Conservation (phyloP, 2,797 vertebrate species). For the Poeciliopsis paucimaculata region DNA sequence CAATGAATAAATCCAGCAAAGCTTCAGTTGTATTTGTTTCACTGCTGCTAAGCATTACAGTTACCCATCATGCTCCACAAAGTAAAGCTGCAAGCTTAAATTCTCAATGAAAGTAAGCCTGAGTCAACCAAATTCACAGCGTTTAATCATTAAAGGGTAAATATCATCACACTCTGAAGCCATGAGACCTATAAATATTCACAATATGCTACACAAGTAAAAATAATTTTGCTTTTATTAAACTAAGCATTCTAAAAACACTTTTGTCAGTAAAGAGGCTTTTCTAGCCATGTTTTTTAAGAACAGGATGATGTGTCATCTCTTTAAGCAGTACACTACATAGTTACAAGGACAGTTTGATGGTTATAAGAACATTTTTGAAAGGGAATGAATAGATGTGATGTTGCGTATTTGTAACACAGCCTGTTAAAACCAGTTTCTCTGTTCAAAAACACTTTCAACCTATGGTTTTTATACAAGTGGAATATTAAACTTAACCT, state of each 20-base stretch:
- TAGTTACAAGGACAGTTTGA: neutral
- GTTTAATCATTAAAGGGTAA: neutral
- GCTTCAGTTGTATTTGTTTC: constrained; percentile 48
- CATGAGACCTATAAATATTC: neutral
- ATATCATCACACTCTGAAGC: neutral
- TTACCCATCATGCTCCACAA: constrained; percentile 28
- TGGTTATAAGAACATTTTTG: neutral
- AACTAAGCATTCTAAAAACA: neutral
- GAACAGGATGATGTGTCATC: neutral
- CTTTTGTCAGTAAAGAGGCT: neutral
- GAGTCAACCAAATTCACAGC: neutral
- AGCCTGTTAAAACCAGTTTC: neutral
- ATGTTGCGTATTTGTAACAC: neutral
- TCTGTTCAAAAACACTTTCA: neutral
- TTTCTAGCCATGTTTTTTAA: neutral
- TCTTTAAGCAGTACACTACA: neutral
- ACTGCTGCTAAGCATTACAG: constrained; percentile 36
- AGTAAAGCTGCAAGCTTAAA: constrained; percentile 38
- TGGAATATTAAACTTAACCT: neutral
- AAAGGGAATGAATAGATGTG: neutral
- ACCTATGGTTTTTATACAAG: neutral
- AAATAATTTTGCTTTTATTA: neutral
- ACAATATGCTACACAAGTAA: neutral
- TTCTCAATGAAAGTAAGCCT: constrained; percentile 24
- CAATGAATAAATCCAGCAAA: constrained; percentile 53